A percentile compares a stretch with the other conserved stretches of the same genome.
Evolutionary conservation across 2,797 vertebrate species (phyloP).

Genomic region (Lepus townsendii): DNA sequence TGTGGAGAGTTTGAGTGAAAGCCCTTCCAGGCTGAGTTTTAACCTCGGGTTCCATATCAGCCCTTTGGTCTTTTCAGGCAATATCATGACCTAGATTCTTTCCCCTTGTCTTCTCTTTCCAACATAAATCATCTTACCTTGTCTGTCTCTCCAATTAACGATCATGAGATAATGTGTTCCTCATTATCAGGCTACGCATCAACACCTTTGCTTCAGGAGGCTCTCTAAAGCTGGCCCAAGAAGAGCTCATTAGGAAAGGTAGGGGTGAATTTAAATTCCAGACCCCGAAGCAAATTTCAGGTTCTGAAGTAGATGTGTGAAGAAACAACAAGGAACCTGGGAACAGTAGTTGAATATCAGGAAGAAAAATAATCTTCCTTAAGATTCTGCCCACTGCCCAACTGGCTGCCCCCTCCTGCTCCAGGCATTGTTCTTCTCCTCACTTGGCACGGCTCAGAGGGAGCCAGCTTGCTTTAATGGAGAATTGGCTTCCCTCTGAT

Average conservation of each 20-base stretch:
- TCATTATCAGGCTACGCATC: background rate
- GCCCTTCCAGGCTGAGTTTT: conserved; percentile 2
- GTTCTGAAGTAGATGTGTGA: background rate
- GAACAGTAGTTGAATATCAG: background rate
- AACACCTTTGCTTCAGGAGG: background rate
- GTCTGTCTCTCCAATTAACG: background rate
- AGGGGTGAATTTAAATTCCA: conserved; percentile 23
- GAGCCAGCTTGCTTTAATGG: background rate
- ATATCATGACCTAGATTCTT: background rate
- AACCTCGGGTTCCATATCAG: background rate
- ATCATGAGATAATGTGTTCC: background rate
- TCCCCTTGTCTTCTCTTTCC: background rate
- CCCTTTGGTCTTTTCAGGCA: background rate
- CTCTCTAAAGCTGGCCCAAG: background rate
- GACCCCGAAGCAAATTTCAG: conserved; percentile 15
- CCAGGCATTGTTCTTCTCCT: background rate
- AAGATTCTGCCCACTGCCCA: background rate
- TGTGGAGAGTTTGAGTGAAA: background rate
- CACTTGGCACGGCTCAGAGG: background rate
- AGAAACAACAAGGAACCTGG: conserved; percentile 27
- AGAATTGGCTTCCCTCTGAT: background rate
- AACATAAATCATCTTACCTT: background rate
- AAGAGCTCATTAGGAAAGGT: background rate
- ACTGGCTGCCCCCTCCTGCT: background rate
- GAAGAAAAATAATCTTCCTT: background rate